Evolutionary conservation across 1,140 invertebrate species (phyloP).

Genomic region (Lithobius niger): DNA sequence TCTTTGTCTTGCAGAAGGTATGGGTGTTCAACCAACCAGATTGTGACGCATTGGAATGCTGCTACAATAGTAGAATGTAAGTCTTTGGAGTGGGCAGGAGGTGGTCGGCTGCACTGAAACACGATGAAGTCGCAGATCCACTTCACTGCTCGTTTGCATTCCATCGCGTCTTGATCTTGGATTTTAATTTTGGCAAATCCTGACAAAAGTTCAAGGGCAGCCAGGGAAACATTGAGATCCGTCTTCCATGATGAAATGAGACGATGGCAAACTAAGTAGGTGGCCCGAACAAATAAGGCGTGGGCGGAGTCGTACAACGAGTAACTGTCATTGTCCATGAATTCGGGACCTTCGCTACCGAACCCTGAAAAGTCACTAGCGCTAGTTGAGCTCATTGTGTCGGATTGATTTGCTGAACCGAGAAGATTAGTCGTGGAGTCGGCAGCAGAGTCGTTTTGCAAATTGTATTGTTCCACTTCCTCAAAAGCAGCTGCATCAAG

Average conservation of each 20-base stretch:
- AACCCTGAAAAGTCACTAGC: slow-evolving; percentile 13
- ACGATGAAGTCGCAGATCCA: slow-evolving; percentile 97
- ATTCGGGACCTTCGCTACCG: not conserved
- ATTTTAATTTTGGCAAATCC: slow-evolving; percentile 75
- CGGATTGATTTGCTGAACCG: slow-evolving; percentile 35
- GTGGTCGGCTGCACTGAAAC: slow-evolving; percentile 87
- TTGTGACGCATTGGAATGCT: slow-evolving; percentile 76
- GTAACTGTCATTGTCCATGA: not conserved
- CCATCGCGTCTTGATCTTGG: slow-evolving; percentile 66
- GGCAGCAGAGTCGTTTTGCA: slow-evolving; percentile 31
- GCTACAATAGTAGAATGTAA: slow-evolving; percentile 95
- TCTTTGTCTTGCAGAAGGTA: slow-evolving; percentile 80
- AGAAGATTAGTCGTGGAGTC: slow-evolving; percentile 49
- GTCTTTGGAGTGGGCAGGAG: slow-evolving; percentile 90
- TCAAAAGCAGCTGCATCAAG: slow-evolving; percentile 68
- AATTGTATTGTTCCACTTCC: slow-evolving; percentile 42
- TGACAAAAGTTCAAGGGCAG: slow-evolving; percentile 78
- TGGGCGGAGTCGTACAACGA: slow-evolving; percentile 53
- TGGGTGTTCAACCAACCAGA: slow-evolving; percentile 82
- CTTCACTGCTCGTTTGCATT: slow-evolving; percentile 85
- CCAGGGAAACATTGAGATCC: slow-evolving; percentile 86
- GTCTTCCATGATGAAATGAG: slow-evolving; percentile 91
- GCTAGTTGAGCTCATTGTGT: slow-evolving; percentile 19
- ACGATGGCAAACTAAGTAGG: slow-evolving; percentile 83
- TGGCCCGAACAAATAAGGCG: slow-evolving; percentile 75